Evolutionary conservation across 2,797 vertebrate genomes (phyloP), one percentile per base, ranked within the genome.

Genomic region (Sparus aurata): DNA sequence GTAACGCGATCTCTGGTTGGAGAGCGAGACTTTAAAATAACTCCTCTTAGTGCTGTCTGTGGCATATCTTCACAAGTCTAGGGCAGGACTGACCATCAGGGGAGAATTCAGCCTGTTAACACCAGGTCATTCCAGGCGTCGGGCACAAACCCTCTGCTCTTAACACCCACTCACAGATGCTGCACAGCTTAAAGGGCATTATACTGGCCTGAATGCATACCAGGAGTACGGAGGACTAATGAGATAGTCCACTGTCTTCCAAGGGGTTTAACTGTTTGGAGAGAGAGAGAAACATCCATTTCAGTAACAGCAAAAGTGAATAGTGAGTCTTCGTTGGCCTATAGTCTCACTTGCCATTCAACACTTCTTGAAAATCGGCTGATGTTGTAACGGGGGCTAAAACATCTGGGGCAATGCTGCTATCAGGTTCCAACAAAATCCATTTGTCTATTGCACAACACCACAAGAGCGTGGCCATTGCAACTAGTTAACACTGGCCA

Each of bases 1-100:
- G 85, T 89, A 90, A 90, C 75, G 68, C 2, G 70, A 91, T 84
- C 76, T 41, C 71, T 54, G 50, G 60, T 64, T 27, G 23, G 60
- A 77, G 80, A 73, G 80, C 34, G 66, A 78, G 73, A 75, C 72
- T 90, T 89, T 84, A 87, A 93, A 93, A 93, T 93, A 93, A 89
- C 87, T 73, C 65, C 7, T 69, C 69, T 73, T 50, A 63, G 25
- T 80, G 76, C 75, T 78, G 69, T 52, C 75, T 46, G 59, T 60
- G 58, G 70, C 68, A 79, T 85, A 81, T 81, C 71, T 76, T 38
- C 22, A 75, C 61, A 59, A 34, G 63, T 69, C 62, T 18, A 45
- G 54, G 30, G 27, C 77, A 77, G 67, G 41, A 60, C 60, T 45
- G 59, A 41, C 71, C 52, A 78, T 64, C 50, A 68, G 27, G 25